These are phyloP conservation scores for Cisticola juncidis DNA, from an alignment of 2,113 vertebrate species.

Conservation along the genomic window DNA sequence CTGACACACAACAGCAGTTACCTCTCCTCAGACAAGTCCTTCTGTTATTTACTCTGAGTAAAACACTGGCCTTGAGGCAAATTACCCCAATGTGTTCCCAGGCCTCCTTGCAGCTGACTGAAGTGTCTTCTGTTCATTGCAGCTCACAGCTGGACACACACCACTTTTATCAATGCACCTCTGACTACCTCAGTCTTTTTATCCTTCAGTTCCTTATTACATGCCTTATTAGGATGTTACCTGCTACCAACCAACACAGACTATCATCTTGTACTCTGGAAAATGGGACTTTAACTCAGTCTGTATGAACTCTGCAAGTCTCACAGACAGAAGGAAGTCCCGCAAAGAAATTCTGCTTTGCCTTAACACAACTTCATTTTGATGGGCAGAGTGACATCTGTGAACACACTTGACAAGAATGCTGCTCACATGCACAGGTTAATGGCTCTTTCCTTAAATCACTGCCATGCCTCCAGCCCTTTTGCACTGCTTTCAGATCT, in stretches of 20 bases:
- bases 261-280: background rate
- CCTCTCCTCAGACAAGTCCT: background rate
- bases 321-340: background rate
- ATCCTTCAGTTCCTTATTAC: background rate
- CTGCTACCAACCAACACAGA: background rate
- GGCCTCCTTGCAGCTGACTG: background rate
- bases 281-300: background rate
- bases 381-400: background rate
- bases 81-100: background rate
- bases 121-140: background rate
- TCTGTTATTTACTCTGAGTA: accelerated
- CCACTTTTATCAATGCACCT: background rate
- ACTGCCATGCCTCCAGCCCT: background rate
- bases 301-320: background rate
- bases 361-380: background rate
- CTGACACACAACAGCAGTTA: accelerated
- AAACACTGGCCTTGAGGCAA: background rate
- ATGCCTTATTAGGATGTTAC: background rate
- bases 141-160: background rate
- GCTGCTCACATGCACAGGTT: background rate
- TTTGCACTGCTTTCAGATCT: background rate
- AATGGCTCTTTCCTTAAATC: background rate
- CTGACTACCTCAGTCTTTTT: background rate
- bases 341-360: background rate
- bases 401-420: background rate